Evolutionary conservation across 2,888 invertebrate species (phyloP), one percentile per base, ranked within the genome.

Genomic region (Macrosiphum euphorbiae): DNA sequence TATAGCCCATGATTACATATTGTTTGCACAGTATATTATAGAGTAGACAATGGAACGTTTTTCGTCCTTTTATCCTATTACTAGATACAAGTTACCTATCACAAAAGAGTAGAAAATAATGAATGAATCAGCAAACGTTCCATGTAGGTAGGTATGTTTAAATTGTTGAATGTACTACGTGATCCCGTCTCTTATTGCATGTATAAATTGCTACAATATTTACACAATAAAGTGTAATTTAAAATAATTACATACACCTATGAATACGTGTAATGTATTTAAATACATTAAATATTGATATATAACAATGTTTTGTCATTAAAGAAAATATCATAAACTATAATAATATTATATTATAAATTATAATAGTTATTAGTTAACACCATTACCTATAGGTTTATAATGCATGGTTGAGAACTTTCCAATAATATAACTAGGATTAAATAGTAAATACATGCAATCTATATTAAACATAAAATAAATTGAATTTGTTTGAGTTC

Each of bases 51-150:
- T 94, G 52, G 90, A 90, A 90, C 94, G 90, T 90, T 94, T 94
- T 94, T 94, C 67, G 67, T 86, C 86, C 61, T 94, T 61, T 94
- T 90, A 90, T 94, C 86, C 61, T 94, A 94, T 87, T 90, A 90
- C 89, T 58, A 84, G 93, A 61, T 61, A 85, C 93, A 50, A 85
- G 85, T 90, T 92, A 67, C 26, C 26, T 87, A 87, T 92, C 86
- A 94, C 67, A 94, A 90, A 94, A 94, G 94, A 94, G 86, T 90
- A 90, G 94, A 94, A 94, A 94, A 94, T 94, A 86, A 90, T 94
- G 90, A 94, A 94, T 94, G 94, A 94, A 94, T 94, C 94, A 94
- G 94, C 94, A 94, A 94, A 94, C 94, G 52, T 61, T 67, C 94
- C n/a, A 87, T 47, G 47, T 47, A 47, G 52, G 61, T 58, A 88